Evolutionary conservation across 2,888 invertebrate species (phyloP).

Genomic region (Scaptomyza caliginosa): DNA sequence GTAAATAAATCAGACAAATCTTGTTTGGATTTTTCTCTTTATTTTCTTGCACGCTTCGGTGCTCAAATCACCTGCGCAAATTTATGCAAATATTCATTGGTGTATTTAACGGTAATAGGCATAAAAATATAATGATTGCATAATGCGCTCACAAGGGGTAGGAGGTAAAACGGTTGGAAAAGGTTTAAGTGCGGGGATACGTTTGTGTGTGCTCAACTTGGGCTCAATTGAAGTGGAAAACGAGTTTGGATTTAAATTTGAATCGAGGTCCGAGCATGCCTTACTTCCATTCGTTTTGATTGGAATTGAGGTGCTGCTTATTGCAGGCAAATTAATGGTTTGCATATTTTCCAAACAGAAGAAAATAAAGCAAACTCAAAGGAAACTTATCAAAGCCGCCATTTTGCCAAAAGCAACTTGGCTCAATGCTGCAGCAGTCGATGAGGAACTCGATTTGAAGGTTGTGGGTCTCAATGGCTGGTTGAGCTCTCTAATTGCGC

Average conservation of each 20-base stretch:
- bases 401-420: slow-evolving; percentile 14
- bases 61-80: slow-evolving; percentile 65
- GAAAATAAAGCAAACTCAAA: neutral
- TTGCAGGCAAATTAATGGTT: slow-evolving; percentile 5
- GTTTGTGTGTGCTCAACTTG: slow-evolving; percentile 40
- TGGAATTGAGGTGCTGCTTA: neutral
- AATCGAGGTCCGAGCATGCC: slow-evolving; percentile 13
- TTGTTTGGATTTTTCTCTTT: slow-evolving; percentile 1
- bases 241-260: slow-evolving; percentile 31
- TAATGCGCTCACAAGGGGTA: slow-evolving; percentile 30
- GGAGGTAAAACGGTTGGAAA: slow-evolving; percentile 17
- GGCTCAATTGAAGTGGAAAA: slow-evolving; percentile 64
- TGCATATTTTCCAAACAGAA: neutral
- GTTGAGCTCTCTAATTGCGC: slow-evolving; percentile 44
- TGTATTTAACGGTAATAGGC: slow-evolving; percentile 72
- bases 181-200: slow-evolving; percentile 19
- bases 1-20: slow-evolving; percentile 27
- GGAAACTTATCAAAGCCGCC: slow-evolving; percentile 22
- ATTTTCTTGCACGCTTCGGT: slow-evolving; percentile 51
- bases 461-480: slow-evolving; percentile 5
- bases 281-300: slow-evolving; percentile 42
- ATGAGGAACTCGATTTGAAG: neutral
- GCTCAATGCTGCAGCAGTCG: neutral
- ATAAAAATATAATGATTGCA: slow-evolving; percentile 76
- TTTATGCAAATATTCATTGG: slow-evolving; percentile 73